Evolutionary conservation across 2,888 invertebrate species (phyloP), one percentile per base, ranked within the genome.

Genomic region (Ecdyonurus torrentis): DNA sequence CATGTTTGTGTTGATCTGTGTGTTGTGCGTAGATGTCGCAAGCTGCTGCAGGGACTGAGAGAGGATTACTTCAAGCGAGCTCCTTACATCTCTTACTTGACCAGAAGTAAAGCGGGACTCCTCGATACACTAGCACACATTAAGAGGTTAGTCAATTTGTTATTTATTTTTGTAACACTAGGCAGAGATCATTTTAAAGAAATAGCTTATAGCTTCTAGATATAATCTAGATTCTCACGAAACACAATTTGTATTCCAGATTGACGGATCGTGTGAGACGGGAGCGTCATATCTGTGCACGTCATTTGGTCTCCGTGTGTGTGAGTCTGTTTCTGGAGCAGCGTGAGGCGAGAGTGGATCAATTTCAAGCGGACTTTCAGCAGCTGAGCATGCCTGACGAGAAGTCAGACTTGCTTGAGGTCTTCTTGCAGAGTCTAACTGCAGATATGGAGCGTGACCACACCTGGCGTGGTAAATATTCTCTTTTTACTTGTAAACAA

Each of bases 391-490:
- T 91, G 24, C 85, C 92, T 66, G 96, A 97, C 72, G 96, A 96
- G 76, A 94, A 93, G 74, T 90, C 90, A 67, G 89, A 92, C 74
- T 79, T 91, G 68, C 84, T 97, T 67, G 89, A 91, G 67, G 85
- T 83, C 67, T 92, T 92, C 71, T 82, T 96, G 65, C 81, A 81
- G 64, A 81, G 81, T 61, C 79, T 90, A 63, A 83, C 84, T 67
- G 75, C 80, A 1, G 84, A 87, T 70, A 81, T 91, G 75, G 82
- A 84, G 66, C 79, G 80, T 3, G 86, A 86, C 74, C 80, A 83
- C 1, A 81, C 84, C 53, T 86, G 89, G 84, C 84, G 86, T 76
- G 85, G 87, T 82, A 74, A 73, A 72, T 69, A 69, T 18, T n/a
- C 18, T 20, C 19, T 10, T 1, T 23, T 20, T 20, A 23, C 1